A percentile compares a stretch with the other conserved stretches of the same genome.
phyloP scores from a whole-genome alignment of 2,797 vertebrate genomes.

The Siniperca obscura region DNA sequence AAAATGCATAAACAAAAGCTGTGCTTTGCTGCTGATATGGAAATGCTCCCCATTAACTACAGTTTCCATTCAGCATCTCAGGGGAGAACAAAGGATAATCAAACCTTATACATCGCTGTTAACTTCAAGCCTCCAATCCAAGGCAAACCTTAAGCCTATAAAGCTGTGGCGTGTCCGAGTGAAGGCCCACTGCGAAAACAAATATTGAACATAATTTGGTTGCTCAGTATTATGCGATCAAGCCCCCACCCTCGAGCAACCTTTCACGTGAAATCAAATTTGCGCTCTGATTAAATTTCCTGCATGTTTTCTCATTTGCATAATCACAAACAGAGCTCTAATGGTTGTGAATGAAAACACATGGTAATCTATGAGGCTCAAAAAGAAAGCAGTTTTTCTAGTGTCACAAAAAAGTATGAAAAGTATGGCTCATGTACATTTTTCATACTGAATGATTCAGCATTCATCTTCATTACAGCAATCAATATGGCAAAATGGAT shows the following conservation, averaged over 20 bases:
- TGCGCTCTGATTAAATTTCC: conserved; percentile 85
- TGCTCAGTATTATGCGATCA: conserved; percentile 68
- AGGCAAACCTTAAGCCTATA: conserved; percentile 65
- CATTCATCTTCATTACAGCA: conserved; percentile 81
- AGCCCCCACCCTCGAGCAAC: conserved; percentile 70
- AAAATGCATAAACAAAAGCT: conserved; percentile 77
- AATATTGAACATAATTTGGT: conserved; percentile 75
- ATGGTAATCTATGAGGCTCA: conserved; percentile 63
- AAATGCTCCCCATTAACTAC: conserved; percentile 76
- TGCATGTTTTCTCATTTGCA: conserved; percentile 83
- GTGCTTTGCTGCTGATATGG: conserved; percentile 77
- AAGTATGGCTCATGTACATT: conserved; percentile 51
- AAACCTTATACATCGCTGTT: conserved; percentile 62
- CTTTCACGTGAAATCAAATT: conserved; percentile 83
- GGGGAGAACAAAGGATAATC: conserved; percentile 78
- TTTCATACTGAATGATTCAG: conserved; percentile 71
- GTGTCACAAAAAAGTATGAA: conserved; percentile 24
- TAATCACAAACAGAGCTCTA: conserved; percentile 83
- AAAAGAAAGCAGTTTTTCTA: conserved; percentile 37
- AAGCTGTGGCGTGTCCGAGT: conserved; percentile 69
- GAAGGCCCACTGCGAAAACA: conserved; percentile 67
- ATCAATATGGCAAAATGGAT: conserved; percentile 77
- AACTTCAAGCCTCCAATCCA: conserved; percentile 65
- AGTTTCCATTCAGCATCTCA: conserved; percentile 73
- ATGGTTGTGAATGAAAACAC: conserved; percentile 81